A percentile compares a stretch with the other conserved stretches of the same genome.
These are phyloP conservation scores for Geodia barretti DNA, from an alignment of 37 sponge, comb jelly and placozoan species.

Conservation along the genomic window DNA sequence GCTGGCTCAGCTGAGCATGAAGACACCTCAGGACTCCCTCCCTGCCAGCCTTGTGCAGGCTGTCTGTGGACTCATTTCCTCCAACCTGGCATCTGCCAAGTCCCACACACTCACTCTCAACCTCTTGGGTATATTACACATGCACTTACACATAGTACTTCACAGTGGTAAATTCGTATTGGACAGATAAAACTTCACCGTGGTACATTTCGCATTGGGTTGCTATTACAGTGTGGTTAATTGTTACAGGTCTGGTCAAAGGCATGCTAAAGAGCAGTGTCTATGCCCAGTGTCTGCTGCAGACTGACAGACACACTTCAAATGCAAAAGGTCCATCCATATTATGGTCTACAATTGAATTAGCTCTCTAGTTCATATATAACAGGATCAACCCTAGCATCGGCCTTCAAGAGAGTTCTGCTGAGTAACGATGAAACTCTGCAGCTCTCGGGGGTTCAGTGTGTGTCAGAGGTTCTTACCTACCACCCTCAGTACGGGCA, in stretches of 20 bases:
- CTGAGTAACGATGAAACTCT: constrained; percentile 52
- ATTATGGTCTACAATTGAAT: neutral
- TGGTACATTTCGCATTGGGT: no score
- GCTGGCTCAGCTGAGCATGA: constrained; percentile 40
- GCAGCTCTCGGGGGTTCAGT: constrained; percentile 64
- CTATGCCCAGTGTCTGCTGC: constrained; percentile 51
- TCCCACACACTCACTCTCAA: constrained; percentile 49
- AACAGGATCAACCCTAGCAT: constrained; percentile 58
- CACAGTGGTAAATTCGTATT: no score
- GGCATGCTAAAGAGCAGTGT: constrained; percentile 22
- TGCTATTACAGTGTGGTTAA: no score
- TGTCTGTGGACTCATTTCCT: constrained; percentile 27
- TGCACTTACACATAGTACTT: no score
- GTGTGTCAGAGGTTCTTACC: constrained; percentile 47
- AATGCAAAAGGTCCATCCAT: constrained; percentile 48
- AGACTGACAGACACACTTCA: constrained; percentile 49
- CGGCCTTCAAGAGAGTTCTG: constrained; percentile 62
- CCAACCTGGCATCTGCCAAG: constrained; percentile 44
- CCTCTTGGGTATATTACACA: constrained; percentile 35
- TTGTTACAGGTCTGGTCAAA: constrained; percentile 44
- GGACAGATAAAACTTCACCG: no score
- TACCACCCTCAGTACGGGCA: constrained; percentile 40
- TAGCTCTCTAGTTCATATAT: neutral
- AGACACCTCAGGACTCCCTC: constrained; percentile 32
- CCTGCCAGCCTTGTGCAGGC: constrained; percentile 31